phyloP scores from a whole-genome alignment of 2,113 vertebrate genomes.

The Rhynchomys soricoides region DNA sequence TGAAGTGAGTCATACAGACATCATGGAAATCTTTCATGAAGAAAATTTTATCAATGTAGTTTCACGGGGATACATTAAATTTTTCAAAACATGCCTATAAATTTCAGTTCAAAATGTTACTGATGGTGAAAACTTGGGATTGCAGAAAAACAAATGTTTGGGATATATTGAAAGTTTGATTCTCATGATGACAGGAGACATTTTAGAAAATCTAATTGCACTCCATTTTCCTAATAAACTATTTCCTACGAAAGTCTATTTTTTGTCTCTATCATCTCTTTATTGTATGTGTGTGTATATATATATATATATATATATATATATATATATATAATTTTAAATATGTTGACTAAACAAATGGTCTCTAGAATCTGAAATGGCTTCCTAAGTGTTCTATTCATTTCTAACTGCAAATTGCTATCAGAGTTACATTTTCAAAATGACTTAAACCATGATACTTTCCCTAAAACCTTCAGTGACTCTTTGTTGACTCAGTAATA shows the following conservation, averaged over 20 bases:
- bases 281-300: not conserved
- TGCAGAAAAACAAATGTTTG: not conserved
- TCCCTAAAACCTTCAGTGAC: not conserved
- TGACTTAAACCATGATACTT: not conserved
- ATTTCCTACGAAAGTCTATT: not conserved
- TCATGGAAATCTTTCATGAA: not conserved
- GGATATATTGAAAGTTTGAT: not conserved
- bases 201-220: not conserved
- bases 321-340: not conserved
- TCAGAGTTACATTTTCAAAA: not conserved
- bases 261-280: not conserved
- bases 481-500: conserved; percentile 1
- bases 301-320: too few relatives aligned
- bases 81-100: not conserved
- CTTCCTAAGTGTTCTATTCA: not conserved
- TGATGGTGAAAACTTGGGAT: not conserved
- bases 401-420: not conserved
- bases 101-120: not conserved
- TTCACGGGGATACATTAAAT: not conserved
- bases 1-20: not conserved
- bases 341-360: not conserved
- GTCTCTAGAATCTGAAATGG: not conserved
- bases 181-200: not conserved
- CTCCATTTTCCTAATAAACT: not conserved
- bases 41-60: not conserved